Conservation (phyloP, 2,113 vertebrate species). For the Vidua chalybeata region DNA sequence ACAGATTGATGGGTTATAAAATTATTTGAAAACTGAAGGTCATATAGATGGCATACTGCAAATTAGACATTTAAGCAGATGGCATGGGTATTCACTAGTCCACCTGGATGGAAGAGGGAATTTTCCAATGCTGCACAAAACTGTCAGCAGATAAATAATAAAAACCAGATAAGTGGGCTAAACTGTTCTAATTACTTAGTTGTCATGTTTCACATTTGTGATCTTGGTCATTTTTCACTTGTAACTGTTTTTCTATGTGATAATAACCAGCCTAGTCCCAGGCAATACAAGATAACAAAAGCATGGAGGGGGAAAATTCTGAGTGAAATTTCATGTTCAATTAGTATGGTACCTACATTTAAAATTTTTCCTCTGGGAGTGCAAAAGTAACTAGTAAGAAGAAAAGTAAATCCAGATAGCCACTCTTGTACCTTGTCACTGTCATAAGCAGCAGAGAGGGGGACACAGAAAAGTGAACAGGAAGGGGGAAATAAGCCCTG, state of each 20-base stretch:
- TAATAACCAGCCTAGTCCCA: not conserved
- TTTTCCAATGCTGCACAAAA: constrained; percentile 21
- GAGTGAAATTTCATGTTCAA: not conserved
- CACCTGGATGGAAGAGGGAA: constrained; percentile 27
- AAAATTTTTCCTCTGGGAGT: not conserved
- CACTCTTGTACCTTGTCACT: not conserved
- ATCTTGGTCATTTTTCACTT: not conserved
- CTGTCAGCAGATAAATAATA: not conserved
- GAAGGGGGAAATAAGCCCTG: not conserved
- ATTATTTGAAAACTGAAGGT: constrained; percentile 57
- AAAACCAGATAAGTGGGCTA: not conserved
- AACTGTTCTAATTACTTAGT: not conserved
- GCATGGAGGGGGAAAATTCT: not conserved
- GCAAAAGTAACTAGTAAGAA: not conserved
- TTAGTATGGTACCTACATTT: not conserved
- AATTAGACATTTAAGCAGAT: constrained; percentile 67
- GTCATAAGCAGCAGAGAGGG: not conserved
- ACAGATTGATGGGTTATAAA: constrained; percentile 57
- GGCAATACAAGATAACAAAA: not conserved
- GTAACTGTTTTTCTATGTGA: not conserved
- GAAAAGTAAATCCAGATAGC: not conserved
- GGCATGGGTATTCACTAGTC: constrained; percentile 35
- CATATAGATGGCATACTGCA: constrained; percentile 39
- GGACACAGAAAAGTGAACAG: not conserved
- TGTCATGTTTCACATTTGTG: not conserved